Evolutionary conservation across 1,140 invertebrate genomes (phyloP), one percentile per base, ranked within the genome.

Genomic region (Drosophila orena): DNA sequence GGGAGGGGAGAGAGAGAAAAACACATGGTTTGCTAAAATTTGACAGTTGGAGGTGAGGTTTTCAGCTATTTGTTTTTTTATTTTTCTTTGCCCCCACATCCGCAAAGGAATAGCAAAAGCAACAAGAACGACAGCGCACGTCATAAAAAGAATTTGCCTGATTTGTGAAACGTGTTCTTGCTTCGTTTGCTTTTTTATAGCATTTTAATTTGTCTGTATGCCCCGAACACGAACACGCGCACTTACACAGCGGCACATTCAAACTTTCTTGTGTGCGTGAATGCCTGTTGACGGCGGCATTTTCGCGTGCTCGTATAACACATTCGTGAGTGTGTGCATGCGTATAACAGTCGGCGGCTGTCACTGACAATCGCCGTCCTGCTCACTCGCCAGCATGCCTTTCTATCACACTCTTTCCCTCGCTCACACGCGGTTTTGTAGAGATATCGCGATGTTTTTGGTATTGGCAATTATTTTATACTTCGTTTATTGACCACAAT

Each of bases 81-180:
- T 20, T 22, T 10, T 47, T 38, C 30, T 53, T 47, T 11, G 20
- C 53, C 40, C 58, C 61, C 61, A 27, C 53, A 69, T 72, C 58
- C 54, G 74, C 72, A 70, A 68, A 59, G 17, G 71, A 77, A 70
- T 37, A 44, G 40, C 11, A 55, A 79, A 53, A 70, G 49, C 49
- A 61, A 77, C 46, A 81, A 74, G 60, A 83, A 79, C 71, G 71
- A 76, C 76, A 66, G 84, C 61, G 64, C 61, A 84, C 77, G 84
- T 89, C 84, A 89, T 88, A 88, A 88, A 89, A 83, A 49, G 79
- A 88, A 88, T 88, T 89, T 88, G 85, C 85, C 77, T 89, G 84
- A 89, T 89, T 89, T 89, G 84, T 89, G 85, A 90, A 89, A 89
- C 84, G 84, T 89, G 84, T 89, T 80, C 89, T 89, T 89, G 65